Evolutionary conservation across 2,113 vertebrate species (phyloP).

Genomic region (Upupa epops): DNA sequence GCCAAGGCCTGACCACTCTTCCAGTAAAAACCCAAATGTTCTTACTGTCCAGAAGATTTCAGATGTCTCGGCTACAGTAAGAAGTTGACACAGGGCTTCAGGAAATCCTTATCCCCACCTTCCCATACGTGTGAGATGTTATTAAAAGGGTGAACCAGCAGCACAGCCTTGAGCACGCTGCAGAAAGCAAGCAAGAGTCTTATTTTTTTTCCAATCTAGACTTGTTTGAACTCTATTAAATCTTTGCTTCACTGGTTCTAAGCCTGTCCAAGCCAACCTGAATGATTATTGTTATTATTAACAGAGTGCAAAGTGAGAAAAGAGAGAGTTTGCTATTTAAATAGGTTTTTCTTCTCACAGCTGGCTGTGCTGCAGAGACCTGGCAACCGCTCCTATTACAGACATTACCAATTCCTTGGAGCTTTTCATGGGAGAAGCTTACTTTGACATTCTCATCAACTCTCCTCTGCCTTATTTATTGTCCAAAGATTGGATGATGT

Average conservation of each 20-base stretch:
- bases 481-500: not conserved
- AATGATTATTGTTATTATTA: slow-evolving; percentile 55
- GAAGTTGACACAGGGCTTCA: not conserved
- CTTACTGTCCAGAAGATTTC: not conserved
- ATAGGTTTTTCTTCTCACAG: slow-evolving; percentile 22
- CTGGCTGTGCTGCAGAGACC: slow-evolving; percentile 26
- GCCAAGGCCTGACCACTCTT: no score
- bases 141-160: not conserved
- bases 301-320: slow-evolving; percentile 2
- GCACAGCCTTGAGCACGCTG: not conserved
- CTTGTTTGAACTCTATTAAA: slow-evolving; percentile 37
- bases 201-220: not conserved
- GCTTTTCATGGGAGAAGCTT: slow-evolving; percentile 17
- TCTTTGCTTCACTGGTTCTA: slow-evolving; percentile 38
- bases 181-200: not conserved
- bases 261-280: slow-evolving; percentile 34
- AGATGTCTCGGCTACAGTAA: not conserved
- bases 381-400: not conserved
- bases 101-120: not conserved
- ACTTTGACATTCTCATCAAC: not conserved
- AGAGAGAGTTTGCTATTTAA: not conserved
- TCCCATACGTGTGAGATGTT: not conserved
- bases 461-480: not conserved
- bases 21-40: no score
- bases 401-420: not conserved